Evolutionary conservation across 2,797 vertebrate genomes (phyloP), one percentile per base, ranked within the genome.

Genomic region (Catharus ustulatus): DNA sequence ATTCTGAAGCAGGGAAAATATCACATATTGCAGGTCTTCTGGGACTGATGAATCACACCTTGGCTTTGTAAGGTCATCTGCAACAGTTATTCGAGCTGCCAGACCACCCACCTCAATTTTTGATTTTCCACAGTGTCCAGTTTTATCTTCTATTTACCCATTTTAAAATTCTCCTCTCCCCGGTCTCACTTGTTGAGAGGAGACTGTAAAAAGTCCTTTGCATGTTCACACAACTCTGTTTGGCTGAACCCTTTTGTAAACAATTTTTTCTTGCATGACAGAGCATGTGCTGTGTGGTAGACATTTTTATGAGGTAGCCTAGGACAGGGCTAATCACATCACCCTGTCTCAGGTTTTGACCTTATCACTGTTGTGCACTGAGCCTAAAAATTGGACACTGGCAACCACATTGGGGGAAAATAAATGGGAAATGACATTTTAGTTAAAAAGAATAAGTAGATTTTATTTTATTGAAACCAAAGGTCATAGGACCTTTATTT

Each of bases 301-400:
- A 96, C 57, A 87, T 94, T 93, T 97, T 96, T 95, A 95, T 91
- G 94, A 96, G 93, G 96, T 95, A 94, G 63, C 72, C 77, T 82
- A 67, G 91, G 95, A 95, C 93, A 90, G 80, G 92, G 73, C 89
- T 97, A 97, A 97, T 97, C 94, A 84, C 94, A 95, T 95, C 94
- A 94, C 88, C 40, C 48, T 94, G 81, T 94, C 95, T 96, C 97
- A 96, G 97, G 97, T 97, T 97, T 94, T 98, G 98, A 98, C 97
- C 98, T 97, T 97, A 97, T 97, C 97, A 93, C 97, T 97, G 96
- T 96, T 97, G 98, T 97, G 97, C 98, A 96, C 92, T 98, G 97
- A 98, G 98, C 97, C 98, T 97, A 96, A 96, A 97, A 97, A 96
- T 96, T 96, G 95, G 95, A 93, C 96, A 74, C 90, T 95, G 92